phyloP scores from a whole-genome alignment of 2,888 invertebrate genomes.

The Habrosyne pyritoides region DNA sequence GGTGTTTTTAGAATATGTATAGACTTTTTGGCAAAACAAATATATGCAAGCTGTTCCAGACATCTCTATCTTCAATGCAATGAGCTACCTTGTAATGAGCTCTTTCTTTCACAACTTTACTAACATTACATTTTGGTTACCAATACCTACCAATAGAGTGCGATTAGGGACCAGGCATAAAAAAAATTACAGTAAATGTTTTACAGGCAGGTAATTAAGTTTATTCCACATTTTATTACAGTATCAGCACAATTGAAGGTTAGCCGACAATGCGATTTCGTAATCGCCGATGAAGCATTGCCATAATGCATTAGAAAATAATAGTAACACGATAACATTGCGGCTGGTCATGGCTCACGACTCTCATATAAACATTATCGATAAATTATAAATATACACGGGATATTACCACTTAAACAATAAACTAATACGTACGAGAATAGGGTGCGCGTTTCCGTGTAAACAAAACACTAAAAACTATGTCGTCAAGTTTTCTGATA shows the following conservation, averaged over 20 bases:
- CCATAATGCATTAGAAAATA: not conserved
- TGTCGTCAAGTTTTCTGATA: not conserved
- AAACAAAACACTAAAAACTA: not conserved
- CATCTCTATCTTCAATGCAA: too few species aligned
- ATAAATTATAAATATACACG: not conserved
- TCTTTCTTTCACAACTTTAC: too few species aligned
- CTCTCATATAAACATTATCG: not conserved
- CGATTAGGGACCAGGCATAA: too few species aligned
- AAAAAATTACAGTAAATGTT: too few species aligned
- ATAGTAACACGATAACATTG: not conserved
- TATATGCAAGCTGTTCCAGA: too few species aligned
- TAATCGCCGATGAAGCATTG: not conserved
- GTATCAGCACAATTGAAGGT: not conserved
- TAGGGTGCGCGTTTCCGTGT: not conserved
- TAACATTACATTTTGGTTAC: too few species aligned
- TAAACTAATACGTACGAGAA: not conserved
- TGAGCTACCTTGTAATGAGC: too few species aligned
- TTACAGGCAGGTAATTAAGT: not conserved
- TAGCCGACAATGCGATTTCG: not conserved
- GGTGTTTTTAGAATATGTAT: too few species aligned
- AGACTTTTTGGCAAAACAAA: too few species aligned
- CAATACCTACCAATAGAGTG: too few species aligned
- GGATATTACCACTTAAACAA: not conserved
- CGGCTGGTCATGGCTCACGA: not conserved
- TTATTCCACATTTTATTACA: not conserved